Percentiles rank a stretch among this genome's conserved stretches.
phyloP scores from a whole-genome alignment of 2,113 vertebrate genomes.

The Sorex fumeus region DNA sequence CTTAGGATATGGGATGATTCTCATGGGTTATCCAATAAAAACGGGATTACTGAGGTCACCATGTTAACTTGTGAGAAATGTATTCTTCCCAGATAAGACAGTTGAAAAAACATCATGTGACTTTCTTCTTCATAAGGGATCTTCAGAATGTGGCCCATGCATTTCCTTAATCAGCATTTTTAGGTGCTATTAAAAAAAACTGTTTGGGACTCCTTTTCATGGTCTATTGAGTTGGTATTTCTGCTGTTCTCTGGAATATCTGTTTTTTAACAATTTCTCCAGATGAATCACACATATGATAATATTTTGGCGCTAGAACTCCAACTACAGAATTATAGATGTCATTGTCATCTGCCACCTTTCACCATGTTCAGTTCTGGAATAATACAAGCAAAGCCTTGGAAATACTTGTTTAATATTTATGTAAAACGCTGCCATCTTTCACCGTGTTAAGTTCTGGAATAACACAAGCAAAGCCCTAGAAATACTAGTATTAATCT shows the following conservation, averaged over 20 bases:
- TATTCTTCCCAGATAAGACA: not conserved
- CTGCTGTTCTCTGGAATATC: slow-evolving; percentile 18
- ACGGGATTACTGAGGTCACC: not conserved
- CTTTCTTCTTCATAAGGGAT: not conserved
- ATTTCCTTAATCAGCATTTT: not conserved
- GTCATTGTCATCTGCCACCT: not conserved
- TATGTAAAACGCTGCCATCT: not conserved
- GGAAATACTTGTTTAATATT: not conserved
- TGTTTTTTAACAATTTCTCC: slow-evolving; percentile 24
- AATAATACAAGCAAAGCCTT: not conserved
- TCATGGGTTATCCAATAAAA: not conserved
- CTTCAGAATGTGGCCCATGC: not conserved
- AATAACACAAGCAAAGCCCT: not conserved
- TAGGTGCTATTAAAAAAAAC: not conserved
- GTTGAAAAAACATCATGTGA: not conserved
- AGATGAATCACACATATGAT: not conserved
- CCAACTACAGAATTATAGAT: not conserved
- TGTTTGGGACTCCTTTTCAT: not conserved
- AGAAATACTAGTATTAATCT: not conserved
- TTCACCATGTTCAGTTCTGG: not conserved
- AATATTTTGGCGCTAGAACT: not conserved
- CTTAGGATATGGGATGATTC: not conserved
- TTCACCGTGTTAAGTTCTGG: not conserved
- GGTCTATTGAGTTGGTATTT: not conserved
- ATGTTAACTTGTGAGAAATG: not conserved